A percentile compares a stretch with the other conserved stretches of the same genome.
These are phyloP conservation scores for Archegozetes longisetosus DNA, from an alignment of 1,140 invertebrate species.

Conservation along the genomic window DNA sequence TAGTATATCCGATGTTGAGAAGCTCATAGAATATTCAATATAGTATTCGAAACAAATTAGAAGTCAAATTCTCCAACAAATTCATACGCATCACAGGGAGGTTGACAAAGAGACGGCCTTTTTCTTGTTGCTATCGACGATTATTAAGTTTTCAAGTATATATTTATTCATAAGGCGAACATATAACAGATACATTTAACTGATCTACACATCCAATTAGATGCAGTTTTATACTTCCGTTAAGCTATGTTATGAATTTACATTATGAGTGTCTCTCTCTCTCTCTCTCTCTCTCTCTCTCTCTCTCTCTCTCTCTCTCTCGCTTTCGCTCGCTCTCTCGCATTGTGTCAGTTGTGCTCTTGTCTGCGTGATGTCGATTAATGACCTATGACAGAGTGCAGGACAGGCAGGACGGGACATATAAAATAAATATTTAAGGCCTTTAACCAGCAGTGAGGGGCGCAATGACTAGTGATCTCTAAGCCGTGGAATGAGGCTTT, in stretches of 20 bases:
- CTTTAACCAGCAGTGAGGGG: neutral
- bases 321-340: constrained; percentile 1
- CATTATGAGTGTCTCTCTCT: neutral
- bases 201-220: neutral
- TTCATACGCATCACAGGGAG: too few species aligned
- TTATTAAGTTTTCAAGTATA: too few species aligned
- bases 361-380: neutral
- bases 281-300: constrained; percentile 4
- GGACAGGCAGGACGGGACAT: neutral
- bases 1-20: too few species aligned
- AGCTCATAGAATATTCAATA: too few species aligned
- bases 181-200: too few species aligned
- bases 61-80: too few species aligned
- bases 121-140: too few species aligned
- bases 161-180: too few species aligned
- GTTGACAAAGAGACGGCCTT: too few species aligned
- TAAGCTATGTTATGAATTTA: neutral
- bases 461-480: neutral
- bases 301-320: constrained; percentile 7
- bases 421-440: neutral
- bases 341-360: neutral
- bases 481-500: neutral
- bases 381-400: neutral
- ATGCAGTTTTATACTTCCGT: neutral
- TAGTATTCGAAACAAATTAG: too few species aligned